A percentile compares a stretch with the other conserved stretches of the same genome.
Evolutionary conservation across 64 coral and sea anemone species (phyloP).

Genomic region (Porites lutea): DNA sequence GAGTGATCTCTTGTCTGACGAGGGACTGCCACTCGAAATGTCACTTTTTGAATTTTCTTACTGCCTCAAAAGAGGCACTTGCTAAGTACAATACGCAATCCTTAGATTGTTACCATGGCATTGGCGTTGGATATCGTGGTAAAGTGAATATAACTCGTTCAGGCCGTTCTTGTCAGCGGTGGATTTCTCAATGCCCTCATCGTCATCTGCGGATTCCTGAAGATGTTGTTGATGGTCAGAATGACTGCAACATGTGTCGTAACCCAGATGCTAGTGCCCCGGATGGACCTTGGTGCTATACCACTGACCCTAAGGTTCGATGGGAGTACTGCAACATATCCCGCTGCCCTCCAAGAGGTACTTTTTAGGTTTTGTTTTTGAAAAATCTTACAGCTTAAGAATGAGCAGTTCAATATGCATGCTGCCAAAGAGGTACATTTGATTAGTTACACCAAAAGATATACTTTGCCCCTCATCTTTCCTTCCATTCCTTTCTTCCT

Average conservation of each 20-base stretch:
- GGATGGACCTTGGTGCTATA: slow-evolving; percentile 64
- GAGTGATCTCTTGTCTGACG: too few relatives aligned
- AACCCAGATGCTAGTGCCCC: slow-evolving; percentile 47
- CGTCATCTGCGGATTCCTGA: slow-evolving; percentile 23
- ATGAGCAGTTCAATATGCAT: too few relatives aligned
- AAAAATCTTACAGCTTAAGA: too few relatives aligned
- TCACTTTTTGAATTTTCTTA: too few relatives aligned
- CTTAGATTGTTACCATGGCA: slow-evolving; percentile 67
- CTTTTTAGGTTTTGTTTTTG: too few relatives aligned
- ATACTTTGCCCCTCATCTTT: too few relatives aligned
- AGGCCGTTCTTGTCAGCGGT: slow-evolving; percentile 46
- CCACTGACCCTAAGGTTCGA: slow-evolving; percentile 20
- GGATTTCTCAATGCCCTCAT: slow-evolving; percentile 65
- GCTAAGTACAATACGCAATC: too few relatives aligned
- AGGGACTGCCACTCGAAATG: too few relatives aligned
- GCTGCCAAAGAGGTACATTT: too few relatives aligned
- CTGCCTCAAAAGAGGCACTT: too few relatives aligned
- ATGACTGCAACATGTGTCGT: slow-evolving; percentile 31
- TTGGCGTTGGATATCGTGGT: slow-evolving; percentile 64
- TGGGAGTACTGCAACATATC: slow-evolving; percentile 61
- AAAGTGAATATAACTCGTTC: slow-evolving; percentile 43
- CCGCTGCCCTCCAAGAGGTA: slow-evolving; percentile 50
- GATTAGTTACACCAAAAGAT: too few relatives aligned
- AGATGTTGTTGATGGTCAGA: slow-evolving; percentile 11
- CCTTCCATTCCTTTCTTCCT: too few relatives aligned